phyloP scores from a whole-genome alignment of 2,888 invertebrate genomes.

The Uropetala carovei region DNA sequence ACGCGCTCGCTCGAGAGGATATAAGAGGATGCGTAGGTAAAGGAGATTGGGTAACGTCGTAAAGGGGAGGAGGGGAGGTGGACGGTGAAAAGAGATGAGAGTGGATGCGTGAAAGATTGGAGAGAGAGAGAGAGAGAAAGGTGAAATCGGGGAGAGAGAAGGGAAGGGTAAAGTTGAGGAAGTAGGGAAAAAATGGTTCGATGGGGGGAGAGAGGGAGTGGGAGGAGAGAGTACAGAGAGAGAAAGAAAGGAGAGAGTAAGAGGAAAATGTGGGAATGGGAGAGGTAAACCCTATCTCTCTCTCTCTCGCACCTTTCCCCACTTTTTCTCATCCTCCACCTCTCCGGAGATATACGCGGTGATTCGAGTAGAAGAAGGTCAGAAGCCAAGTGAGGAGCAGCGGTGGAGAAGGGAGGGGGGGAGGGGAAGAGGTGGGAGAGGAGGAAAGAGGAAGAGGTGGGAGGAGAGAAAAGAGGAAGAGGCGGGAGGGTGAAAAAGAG shows the following conservation, averaged over 20 bases:
- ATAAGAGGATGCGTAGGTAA: slow-evolving; percentile 23
- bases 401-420: not conserved
- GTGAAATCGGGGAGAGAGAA: not conserved
- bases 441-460: too few species aligned
- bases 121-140: not conserved
- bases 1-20: not conserved
- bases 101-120: not conserved
- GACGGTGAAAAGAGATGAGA: not conserved
- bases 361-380: slow-evolving; percentile 6
- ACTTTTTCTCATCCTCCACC: slow-evolving; percentile 11
- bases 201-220: not conserved
- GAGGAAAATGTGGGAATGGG: not conserved
- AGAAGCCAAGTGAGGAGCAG: not conserved
- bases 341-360: not conserved
- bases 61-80: not conserved
- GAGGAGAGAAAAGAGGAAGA: not conserved
- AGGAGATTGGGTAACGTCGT: not conserved
- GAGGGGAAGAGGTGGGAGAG: not conserved
- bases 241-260: not conserved
- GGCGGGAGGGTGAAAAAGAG: not conserved
- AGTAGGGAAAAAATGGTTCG: not conserved
- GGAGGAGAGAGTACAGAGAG: not conserved
- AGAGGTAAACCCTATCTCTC: not conserved
- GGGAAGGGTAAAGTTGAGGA: too few species aligned
- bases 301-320: not conserved